Base-by-base conservation (phyloP, 2,888 invertebrate species). In the Torymus aiolomorphi region DNA sequence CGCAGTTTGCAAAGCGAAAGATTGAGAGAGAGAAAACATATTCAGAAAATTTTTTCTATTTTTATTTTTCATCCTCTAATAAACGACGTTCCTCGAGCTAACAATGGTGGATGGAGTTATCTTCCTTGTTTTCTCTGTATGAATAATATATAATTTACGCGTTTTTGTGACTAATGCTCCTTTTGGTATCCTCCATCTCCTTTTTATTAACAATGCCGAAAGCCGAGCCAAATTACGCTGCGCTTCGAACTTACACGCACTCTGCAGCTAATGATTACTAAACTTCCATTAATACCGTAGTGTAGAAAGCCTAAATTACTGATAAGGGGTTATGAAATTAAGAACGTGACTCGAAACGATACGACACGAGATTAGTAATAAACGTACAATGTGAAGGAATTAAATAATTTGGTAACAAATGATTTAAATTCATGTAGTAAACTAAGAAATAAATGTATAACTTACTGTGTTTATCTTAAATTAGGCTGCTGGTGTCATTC, bases 161-260 rank as follows among this genome's bases (percentile, higher is more conserved):
- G 20, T 54, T 49, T 8, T 49, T 52, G 11, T 49, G 16, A 49
- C 56, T 56, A 56, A 67, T 12, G n/a, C 16, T 54, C 18, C 24
- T 49, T 61, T 52, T 18, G 59, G 16, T 52, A 49, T 42, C 42
- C 13, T 70, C 66, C 61, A 56, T 31, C 10, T 73, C 67, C 72
- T 66, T 51, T n/a, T 54, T 70, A n/a, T 42, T 62, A 72, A 66
- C 52, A 57, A 63, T 51, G 16, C 61, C 62, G 18, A 62, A 57
- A 62, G 67, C 49, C 24, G n/a, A 73, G 8, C 24, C 11, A 54
- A 20, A 20, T 74, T 62, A 73, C 49, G 42, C 31, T 63, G 52
- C n/a, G 75, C 79, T 79, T 70, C n/a, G 13, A 70, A 75, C 59
- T 75, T 65, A 71, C 24, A n/a, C 16, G 70, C 74, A 70, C 52